These are phyloP conservation scores for Matsumyia berberina DNA, from an alignment of 2,888 invertebrate species.

Conservation along the genomic window DNA sequence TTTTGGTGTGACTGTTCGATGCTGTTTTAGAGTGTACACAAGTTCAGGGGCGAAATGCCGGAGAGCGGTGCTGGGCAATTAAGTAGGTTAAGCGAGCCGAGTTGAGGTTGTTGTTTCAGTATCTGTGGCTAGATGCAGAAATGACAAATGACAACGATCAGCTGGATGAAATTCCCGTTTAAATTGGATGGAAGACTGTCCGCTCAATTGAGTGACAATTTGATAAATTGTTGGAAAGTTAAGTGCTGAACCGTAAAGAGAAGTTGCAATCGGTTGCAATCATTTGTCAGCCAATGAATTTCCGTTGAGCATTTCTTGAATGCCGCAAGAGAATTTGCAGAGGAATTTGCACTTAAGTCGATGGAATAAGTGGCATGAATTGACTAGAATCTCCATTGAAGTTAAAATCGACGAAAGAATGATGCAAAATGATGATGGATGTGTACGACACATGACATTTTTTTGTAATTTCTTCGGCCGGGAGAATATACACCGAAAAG, in stretches of 20 bases:
- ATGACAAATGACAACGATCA: slow-evolving; percentile 6
- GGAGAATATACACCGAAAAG: too few relatives aligned
- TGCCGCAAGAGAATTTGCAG: too few relatives aligned
- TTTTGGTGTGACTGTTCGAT: background rate
- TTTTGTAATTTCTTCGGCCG: too few relatives aligned
- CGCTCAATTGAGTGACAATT: slow-evolving; percentile 6
- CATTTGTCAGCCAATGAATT: background rate
- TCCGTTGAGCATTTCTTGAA: too few relatives aligned
- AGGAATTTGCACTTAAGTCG: too few relatives aligned
- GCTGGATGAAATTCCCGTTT: slow-evolving; percentile 19
- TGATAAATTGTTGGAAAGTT: slow-evolving; percentile 50
- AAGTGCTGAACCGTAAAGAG: slow-evolving; percentile 22
- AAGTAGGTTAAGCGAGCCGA: slow-evolving; percentile 33
- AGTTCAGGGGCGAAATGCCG: slow-evolving; percentile 45
- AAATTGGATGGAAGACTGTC: slow-evolving; percentile 14
- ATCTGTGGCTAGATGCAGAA: background rate
- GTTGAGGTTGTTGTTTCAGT: background rate
- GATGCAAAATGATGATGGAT: too few relatives aligned
- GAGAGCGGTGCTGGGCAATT: slow-evolving; percentile 27
- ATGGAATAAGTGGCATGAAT: too few relatives aligned
- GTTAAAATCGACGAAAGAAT: too few relatives aligned
- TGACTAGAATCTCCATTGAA: too few relatives aligned
- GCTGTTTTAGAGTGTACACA: slow-evolving; percentile 5
- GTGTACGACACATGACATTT: too few relatives aligned
- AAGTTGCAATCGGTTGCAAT: background rate